Base-by-base conservation (phyloP, 2,888 invertebrate species). In the Malthinus seriepunctatus region DNA sequence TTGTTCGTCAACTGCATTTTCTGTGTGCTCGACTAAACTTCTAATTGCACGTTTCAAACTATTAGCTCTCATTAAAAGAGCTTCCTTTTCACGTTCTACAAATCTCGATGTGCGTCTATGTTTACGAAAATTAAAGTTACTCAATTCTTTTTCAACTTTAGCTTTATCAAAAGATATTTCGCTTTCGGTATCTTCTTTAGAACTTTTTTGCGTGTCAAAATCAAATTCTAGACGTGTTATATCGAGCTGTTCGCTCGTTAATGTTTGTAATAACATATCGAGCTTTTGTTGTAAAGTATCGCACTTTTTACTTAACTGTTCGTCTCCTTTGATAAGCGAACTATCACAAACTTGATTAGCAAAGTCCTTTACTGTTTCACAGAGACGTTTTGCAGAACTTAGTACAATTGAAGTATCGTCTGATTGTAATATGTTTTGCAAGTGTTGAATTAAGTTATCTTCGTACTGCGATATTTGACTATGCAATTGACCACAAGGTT, bases 351-450 rank as follows among this genome's bases (percentile, higher is more conserved):
- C 82, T 67, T 86, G 83, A 4, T 84, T 76, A 31, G 89, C 84
- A 70, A 93, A 86, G 64, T 91, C 89, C 72, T 89, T 88, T 14
- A 93, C 87, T 0, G 89, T 91, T 73, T 91, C 89, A 77, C 90
- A 92, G 9, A 93, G 78, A n/a, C 73, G 63, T 51, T 71, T 72
- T 50, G 90, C 89, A 46, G 90, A 90, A 47, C 84, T 81, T 45
- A 91, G 82, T 57, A 92, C 84, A 34, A 87, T 84, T 51, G 86
- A 83, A 57, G 89, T 87, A 69, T 91, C 88, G 73, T 91, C 88
- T 7, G 91, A 89, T 71, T 91, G 92, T 66, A 96, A 84, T 70
- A 97, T 93, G 69, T 91, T 91, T 56, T 93, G 89, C 62, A 96
- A 81, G 75, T 95, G 92, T 44, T 85, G 86, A 45, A 92, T 87